A percentile compares a stretch with the other conserved stretches of the same genome.
phyloP scores from a whole-genome alignment of 2,888 invertebrate species.

The Agrotis exclamationis region DNA sequence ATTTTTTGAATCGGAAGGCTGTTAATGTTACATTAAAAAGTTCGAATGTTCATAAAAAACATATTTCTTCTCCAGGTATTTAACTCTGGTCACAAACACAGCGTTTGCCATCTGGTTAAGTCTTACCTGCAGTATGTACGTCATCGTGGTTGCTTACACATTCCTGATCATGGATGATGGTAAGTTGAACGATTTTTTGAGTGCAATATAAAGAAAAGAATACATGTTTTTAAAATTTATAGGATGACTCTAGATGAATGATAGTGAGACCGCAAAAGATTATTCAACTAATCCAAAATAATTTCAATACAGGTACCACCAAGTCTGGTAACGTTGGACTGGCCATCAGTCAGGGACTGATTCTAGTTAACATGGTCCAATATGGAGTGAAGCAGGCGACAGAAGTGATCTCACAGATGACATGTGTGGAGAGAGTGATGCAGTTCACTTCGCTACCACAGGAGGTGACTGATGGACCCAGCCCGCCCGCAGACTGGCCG shows the following conservation, averaged over 20 bases:
- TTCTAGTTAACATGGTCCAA: slow-evolving; percentile 95
- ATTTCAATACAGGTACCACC: slow-evolving; percentile 81
- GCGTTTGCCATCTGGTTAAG: slow-evolving; percentile 93
- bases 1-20: neutral
- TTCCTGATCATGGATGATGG: slow-evolving; percentile 92
- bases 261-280: too few relatives aligned
- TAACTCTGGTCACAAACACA: slow-evolving; percentile 91
- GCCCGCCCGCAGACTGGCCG: slow-evolving; percentile 92
- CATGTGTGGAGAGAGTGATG: slow-evolving; percentile 95
- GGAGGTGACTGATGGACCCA: slow-evolving; percentile 93
- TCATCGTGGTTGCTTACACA: slow-evolving; percentile 92
- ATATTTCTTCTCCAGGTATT: slow-evolving; percentile 81
- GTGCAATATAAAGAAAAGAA: too few relatives aligned
- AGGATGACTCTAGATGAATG: neutral
- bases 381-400: slow-evolving; percentile 95
- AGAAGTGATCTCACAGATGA: slow-evolving; percentile 94
- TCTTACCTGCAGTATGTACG: slow-evolving; percentile 91
- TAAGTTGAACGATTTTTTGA: slow-evolving; percentile 70
- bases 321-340: slow-evolving; percentile 93
- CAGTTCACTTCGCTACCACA: slow-evolving; percentile 94
- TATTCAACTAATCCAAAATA: neutral
- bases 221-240: neutral
- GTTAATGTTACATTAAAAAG: too few relatives aligned
- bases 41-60: neutral
- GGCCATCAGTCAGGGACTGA: slow-evolving; percentile 93